phyloP scores from a whole-genome alignment of 2,888 invertebrate genomes.

The Eupithecia insigniata region DNA sequence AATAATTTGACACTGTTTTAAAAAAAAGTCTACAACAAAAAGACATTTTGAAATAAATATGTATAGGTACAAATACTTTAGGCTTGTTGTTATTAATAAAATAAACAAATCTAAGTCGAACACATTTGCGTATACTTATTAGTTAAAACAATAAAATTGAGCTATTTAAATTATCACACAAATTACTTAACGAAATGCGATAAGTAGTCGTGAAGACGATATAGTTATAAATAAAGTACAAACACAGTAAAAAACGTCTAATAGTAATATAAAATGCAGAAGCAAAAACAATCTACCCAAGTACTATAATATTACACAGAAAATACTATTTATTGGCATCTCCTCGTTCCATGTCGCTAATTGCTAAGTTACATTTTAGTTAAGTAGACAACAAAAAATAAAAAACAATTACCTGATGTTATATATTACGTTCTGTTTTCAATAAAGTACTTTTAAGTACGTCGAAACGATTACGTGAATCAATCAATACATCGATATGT shows the following conservation, averaged over 20 bases:
- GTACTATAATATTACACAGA: conserved; percentile 55
- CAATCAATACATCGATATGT: too few relatives aligned
- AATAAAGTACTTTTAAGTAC: conserved; percentile 4
- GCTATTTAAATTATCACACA: conserved; percentile 71
- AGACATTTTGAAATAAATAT: neutral
- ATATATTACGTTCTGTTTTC: neutral
- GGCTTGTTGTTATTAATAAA: neutral
- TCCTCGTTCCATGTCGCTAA: conserved; percentile 68
- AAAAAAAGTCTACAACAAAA: neutral
- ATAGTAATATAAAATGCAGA: conserved; percentile 59
- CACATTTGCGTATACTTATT: conserved; percentile 64
- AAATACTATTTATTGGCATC: conserved; percentile 52
- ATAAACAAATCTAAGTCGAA: conserved; percentile 54
- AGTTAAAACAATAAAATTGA: conserved; percentile 71
- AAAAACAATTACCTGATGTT: neutral
- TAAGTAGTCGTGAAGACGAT: conserved; percentile 67
- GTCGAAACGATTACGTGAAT: neutral
- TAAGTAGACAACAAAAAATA: conserved; percentile 28
- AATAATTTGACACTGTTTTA: neutral
- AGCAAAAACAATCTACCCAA: conserved; percentile 65
- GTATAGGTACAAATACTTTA: neutral
- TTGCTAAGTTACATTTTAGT: conserved; percentile 61
- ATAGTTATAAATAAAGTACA: conserved; percentile 50
- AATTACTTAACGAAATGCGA: conserved; percentile 64
- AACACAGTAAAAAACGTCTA: conserved; percentile 46